Conservation (phyloP, 2,888 invertebrate species). For the Stenodera caucasica region DNA sequence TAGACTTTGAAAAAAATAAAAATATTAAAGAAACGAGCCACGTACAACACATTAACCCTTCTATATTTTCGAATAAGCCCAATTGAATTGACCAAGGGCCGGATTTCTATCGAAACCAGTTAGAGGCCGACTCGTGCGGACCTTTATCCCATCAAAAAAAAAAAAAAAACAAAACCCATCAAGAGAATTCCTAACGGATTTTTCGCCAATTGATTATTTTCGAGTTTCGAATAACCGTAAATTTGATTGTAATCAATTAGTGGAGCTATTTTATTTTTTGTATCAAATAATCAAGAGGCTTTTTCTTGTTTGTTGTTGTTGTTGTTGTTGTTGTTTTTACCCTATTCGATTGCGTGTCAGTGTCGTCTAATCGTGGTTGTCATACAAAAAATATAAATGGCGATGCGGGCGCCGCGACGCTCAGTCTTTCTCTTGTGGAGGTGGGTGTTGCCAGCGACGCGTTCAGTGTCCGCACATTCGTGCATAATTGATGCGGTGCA, state of each 20-base stretch:
- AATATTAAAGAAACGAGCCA: slow-evolving; percentile 29
- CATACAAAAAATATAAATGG: neutral
- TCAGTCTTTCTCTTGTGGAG: neutral
- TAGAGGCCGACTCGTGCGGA: slow-evolving; percentile 22
- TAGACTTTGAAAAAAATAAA: slow-evolving; percentile 14
- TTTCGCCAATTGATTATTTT: too few relatives aligned
- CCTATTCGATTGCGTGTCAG: neutral
- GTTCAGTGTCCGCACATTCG: slow-evolving; percentile 30
- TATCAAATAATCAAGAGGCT: slow-evolving; percentile 1
- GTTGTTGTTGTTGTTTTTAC: neutral
- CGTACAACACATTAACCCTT: slow-evolving; percentile 32
- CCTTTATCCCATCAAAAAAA: neutral
- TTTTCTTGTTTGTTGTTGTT: neutral
- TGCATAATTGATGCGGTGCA: slow-evolving; percentile 31
- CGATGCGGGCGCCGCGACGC: slow-evolving; percentile 1
- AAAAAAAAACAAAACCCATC: neutral
- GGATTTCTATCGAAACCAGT: slow-evolving; percentile 14
- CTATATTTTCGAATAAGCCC: slow-evolving; percentile 15
- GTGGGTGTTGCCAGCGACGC: slow-evolving; percentile 27
- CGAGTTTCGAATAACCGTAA: neutral
- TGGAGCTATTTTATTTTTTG: neutral
- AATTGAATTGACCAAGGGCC: slow-evolving; percentile 18
- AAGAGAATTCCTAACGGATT: neutral
- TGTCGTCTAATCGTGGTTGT: neutral
- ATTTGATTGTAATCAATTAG: neutral